These are phyloP conservation scores for Hypanus sabinus DNA, from an alignment of 2,113 vertebrate species.

Conservation along the genomic window DNA sequence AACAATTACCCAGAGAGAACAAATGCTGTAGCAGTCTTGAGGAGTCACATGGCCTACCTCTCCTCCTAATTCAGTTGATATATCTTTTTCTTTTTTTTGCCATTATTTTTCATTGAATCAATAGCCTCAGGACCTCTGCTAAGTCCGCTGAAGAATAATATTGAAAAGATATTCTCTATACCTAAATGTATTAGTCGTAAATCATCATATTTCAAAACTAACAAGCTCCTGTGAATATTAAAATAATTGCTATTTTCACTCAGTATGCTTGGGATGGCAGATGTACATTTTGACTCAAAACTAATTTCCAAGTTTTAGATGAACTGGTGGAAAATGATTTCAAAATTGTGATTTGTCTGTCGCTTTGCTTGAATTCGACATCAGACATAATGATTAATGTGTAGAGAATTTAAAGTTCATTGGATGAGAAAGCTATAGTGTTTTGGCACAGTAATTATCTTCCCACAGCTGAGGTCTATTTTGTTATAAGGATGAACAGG, in stretches of 20 bases:
- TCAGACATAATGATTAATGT: background rate
- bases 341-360: background rate
- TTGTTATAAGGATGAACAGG: background rate
- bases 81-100: too few relatives aligned
- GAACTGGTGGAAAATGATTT: background rate
- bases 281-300: background rate
- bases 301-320: background rate
- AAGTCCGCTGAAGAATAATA: background rate
- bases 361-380: background rate
- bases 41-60: too few relatives aligned
- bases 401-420: background rate
- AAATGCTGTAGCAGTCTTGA: background rate
- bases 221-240: background rate
- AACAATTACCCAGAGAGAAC: background rate
- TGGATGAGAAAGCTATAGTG: background rate
- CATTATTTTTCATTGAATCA: background rate
- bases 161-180: background rate
- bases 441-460: background rate
- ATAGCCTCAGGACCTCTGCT: background rate
- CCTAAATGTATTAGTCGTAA: background rate
- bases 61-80: too few relatives aligned
- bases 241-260: background rate
- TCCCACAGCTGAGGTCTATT: background rate
- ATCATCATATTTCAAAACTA: background rate
- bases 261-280: background rate